These are phyloP conservation scores for Cydia splendana DNA, from an alignment of 1,140 invertebrate species.

Conservation along the genomic window DNA sequence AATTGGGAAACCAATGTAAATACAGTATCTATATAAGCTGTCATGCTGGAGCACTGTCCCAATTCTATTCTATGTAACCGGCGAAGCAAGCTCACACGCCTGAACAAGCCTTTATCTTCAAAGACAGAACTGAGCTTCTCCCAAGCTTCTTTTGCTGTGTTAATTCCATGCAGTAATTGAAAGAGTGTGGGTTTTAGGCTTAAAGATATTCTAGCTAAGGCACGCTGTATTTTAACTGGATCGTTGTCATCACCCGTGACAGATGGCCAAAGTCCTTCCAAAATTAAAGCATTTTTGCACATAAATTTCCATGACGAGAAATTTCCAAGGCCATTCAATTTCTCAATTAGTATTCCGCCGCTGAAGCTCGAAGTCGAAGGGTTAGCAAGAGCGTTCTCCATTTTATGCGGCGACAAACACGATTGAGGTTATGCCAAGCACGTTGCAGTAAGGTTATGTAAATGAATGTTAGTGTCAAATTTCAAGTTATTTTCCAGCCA, in stretches of 20 bases:
- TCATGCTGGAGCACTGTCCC: too few species aligned
- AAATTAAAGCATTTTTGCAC: neutral
- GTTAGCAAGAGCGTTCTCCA: too few species aligned
- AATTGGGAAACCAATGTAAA: too few species aligned
- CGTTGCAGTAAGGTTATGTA: too few species aligned
- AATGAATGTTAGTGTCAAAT: too few species aligned
- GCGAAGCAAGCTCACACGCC: neutral
- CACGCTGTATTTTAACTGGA: neutral
- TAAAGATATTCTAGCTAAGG: neutral
- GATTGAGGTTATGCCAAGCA: too few species aligned
- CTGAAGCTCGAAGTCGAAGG: neutral
- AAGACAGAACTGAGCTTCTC: neutral
- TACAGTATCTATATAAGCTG: too few species aligned
- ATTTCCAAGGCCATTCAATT: neutral
- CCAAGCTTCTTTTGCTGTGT: constrained; percentile 21
- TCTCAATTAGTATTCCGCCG: neutral
- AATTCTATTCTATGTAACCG: too few species aligned
- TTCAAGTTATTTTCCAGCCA: too few species aligned
- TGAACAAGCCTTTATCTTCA: constrained; percentile 15
- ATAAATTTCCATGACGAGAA: neutral
- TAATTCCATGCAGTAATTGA: neutral
- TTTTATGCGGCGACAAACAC: too few species aligned
- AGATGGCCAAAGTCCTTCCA: constrained; percentile 5
- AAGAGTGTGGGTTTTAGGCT: neutral
- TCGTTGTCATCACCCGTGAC: neutral